Evolutionary conservation across 2,888 invertebrate species (phyloP), one percentile per base, ranked within the genome.

Genomic region (Helicoverpa assulta): DNA sequence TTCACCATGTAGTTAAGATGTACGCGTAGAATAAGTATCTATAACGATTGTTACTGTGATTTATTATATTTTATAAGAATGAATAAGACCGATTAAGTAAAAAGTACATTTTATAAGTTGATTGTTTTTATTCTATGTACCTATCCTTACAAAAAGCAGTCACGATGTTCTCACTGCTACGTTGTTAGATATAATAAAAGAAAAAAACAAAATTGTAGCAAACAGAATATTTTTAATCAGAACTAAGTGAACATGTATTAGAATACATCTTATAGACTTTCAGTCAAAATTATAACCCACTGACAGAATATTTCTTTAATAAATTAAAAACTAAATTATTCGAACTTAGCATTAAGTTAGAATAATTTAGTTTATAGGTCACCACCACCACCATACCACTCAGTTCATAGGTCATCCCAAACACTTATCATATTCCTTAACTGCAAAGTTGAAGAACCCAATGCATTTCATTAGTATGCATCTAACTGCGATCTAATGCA

Each of bases 11-110:
- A 81, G 78, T 83, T 76, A 81, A 81, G 75, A 81, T 81, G 82
- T 83, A 80, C 59, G 52, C 73, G 73, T 88, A 89, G 82, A 57
- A 67, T 88, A 86, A 86, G 85, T 83, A 80, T 85, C 82, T 74
- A 85, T 89, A 88, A 86, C 84, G 83, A 89, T 86, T 90, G 86
- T 91, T 90, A 94, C 95, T 94, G 95, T 94, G 95, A 94, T 94
- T 90, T 93, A 92, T 89, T 89, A 89, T 90, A 89, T 89, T 85
- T 85, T 86, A 76, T 90, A 90, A 89, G 87, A 70, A 82, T 76
- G 76, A 83, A 85, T 81, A 83, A 84, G 76, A 86, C 80, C 76
- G 72, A 81, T 81, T 26, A 80, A 86, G 68, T 78, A 81, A 80
- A 82, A 67, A 76, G 54, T 57, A 63, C 12, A 60, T 51, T 67